These are phyloP conservation scores for Meles meles DNA, from an alignment of 2,113 vertebrate genomes.

Conservation along the genomic window DNA sequence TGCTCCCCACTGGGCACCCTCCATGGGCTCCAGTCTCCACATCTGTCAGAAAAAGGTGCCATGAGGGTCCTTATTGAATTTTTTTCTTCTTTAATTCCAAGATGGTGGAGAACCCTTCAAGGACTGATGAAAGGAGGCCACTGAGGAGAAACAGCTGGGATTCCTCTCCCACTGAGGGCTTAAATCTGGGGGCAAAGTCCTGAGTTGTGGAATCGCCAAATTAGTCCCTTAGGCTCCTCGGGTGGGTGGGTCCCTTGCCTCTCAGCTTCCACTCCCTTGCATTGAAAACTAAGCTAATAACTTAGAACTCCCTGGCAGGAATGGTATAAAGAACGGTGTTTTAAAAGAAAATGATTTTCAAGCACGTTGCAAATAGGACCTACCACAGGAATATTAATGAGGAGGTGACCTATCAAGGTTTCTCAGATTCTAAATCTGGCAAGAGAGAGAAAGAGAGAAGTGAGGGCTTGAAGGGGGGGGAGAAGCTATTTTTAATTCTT, in stretches of 20 bases:
- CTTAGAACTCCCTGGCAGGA: neutral
- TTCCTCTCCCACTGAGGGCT: neutral
- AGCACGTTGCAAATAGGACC: neutral
- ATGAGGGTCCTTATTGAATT: neutral
- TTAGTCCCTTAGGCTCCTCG: too few relatives aligned
- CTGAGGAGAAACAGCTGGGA: neutral
- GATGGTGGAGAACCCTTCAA: neutral
- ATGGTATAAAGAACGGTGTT: neutral
- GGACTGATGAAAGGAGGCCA: rapidly evolving
- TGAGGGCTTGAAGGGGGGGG: neutral
- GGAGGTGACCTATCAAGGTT: neutral
- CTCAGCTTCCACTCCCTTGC: neutral
- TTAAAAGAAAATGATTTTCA: neutral
- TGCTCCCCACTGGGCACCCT: neutral
- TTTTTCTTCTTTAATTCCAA: neutral
- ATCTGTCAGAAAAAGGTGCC: neutral
- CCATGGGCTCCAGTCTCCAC: rapidly evolving
- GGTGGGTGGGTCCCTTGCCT: neutral
- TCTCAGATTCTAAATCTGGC: constrained; percentile 46
- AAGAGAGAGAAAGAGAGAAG: neutral
- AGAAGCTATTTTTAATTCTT: constrained; percentile 64
- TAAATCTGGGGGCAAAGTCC: neutral
- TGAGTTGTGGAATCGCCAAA: rapidly evolving
- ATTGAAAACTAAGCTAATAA: neutral
- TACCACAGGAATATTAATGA: constrained; percentile 24